Percentiles rank a stretch among this genome's conserved stretches.
Evolutionary conservation across 2,888 invertebrate genomes (phyloP).

Genomic region (Chouioia cunea): DNA sequence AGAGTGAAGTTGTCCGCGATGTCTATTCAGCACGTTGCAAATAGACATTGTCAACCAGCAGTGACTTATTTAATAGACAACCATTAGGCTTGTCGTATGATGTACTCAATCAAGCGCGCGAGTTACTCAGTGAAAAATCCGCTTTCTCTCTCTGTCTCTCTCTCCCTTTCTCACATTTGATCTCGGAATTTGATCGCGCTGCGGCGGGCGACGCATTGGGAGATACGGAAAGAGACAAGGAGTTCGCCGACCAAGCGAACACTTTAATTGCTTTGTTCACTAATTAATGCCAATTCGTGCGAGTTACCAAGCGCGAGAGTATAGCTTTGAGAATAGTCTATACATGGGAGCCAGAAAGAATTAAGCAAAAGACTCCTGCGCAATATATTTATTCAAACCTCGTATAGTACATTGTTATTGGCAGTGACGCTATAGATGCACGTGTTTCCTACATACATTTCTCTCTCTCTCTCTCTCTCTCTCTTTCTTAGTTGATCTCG

Average conservation of each 20-base stretch:
- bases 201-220: neutral
- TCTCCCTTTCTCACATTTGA: too few species aligned
- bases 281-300: conserved; percentile 55
- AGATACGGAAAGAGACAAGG: conserved; percentile 9
- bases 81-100: conserved; percentile 33
- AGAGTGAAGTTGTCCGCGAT: too few species aligned
- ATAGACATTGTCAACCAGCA: conserved; percentile 27
- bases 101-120: conserved; percentile 38
- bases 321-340: too few species aligned
- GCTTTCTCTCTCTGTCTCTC: neutral
- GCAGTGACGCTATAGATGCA: too few species aligned
- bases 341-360: too few species aligned
- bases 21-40: neutral
- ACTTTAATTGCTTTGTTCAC: conserved; percentile 53
- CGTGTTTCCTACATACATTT: neutral
- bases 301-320: conserved; percentile 20
- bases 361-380: too few species aligned
- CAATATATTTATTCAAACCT: too few species aligned
- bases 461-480: conserved; percentile 14
- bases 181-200: neutral
- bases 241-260: conserved; percentile 10
- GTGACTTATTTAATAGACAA: conserved; percentile 41
- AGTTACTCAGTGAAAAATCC: neutral
- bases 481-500: conserved; percentile 28
- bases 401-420: too few species aligned